phyloP scores from a whole-genome alignment of 1,140 invertebrate species.

The Drosophila bocki region DNA sequence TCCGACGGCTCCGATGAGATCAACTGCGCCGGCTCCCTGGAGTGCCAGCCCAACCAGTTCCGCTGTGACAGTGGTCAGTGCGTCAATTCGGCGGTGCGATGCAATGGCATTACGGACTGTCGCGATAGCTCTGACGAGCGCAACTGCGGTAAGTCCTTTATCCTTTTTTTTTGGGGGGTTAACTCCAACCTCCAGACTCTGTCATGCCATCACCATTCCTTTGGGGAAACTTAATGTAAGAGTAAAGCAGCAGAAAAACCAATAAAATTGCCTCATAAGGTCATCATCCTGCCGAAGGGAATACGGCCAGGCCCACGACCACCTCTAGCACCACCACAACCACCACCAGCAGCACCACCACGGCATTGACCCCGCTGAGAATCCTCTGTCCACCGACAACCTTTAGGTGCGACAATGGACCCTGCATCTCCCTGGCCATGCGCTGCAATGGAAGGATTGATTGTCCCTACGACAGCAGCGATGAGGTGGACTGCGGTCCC shows the following conservation, averaged over 20 bases:
- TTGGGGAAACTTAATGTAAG: background rate
- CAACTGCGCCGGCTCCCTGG: conserved; percentile 79
- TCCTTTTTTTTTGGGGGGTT: background rate
- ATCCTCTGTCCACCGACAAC: conserved; percentile 78
- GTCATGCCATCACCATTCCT: background rate
- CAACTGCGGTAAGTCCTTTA: conserved; percentile 87
- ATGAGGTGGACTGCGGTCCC: conserved; percentile 88
- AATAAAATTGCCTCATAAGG: conserved; percentile 42
- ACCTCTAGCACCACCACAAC: conserved; percentile 12
- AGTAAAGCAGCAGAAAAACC: background rate
- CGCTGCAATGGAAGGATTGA: conserved; percentile 88
- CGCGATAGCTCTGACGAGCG: conserved; percentile 90
- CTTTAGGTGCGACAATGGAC: conserved; percentile 89
- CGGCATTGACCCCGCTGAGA: conserved; percentile 24
- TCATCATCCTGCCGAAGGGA: conserved; percentile 24
- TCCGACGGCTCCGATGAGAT: conserved; percentile 91
- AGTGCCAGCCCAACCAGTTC: conserved; percentile 85
- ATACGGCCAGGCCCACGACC: conserved; percentile 12
- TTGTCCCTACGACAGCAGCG: conserved; percentile 89
- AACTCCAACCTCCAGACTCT: background rate
- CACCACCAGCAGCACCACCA: conserved; percentile 2
- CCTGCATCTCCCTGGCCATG: conserved; percentile 87
- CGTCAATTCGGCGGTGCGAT: conserved; percentile 86
- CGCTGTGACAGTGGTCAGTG: conserved; percentile 87
- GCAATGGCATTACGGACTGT: conserved; percentile 89